Percentiles rank a stretch among this genome's conserved stretches.
Evolutionary conservation across 2,888 invertebrate genomes (phyloP).

Genomic region (Exocentrus adspersus): DNA sequence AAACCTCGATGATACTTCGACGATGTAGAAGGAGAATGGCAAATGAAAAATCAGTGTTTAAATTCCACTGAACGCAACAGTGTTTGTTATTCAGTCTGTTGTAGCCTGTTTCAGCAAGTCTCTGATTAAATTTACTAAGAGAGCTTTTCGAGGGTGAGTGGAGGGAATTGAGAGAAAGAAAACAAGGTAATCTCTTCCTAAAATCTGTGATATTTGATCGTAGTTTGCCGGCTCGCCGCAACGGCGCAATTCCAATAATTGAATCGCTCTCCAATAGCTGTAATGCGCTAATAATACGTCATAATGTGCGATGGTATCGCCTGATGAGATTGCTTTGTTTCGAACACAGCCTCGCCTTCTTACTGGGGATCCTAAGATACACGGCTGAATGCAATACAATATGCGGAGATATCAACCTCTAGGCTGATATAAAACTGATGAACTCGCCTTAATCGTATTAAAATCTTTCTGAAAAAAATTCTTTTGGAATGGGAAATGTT

Average conservation of each 20-base stretch:
- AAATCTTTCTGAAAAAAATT: constrained; percentile 7
- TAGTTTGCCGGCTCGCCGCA: constrained; percentile 61
- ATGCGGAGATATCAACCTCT: constrained; percentile 44
- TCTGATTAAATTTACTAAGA: constrained; percentile 46
- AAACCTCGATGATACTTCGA: neutral
- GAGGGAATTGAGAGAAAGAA: constrained; percentile 43
- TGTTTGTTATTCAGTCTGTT: constrained; percentile 38
- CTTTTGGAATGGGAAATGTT: neutral
- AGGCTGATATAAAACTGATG: constrained; percentile 24
- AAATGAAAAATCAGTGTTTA: constrained; percentile 17
- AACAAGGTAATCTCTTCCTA: constrained; percentile 47
- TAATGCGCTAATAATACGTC: constrained; percentile 67
- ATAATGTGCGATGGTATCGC: constrained; percentile 65
- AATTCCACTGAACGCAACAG: constrained; percentile 20
- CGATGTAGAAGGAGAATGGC: neutral
- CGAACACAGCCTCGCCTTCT: constrained; percentile 43
- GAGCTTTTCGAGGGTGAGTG: constrained; percentile 35
- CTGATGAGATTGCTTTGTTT: constrained; percentile 66
- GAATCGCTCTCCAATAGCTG: constrained; percentile 66
- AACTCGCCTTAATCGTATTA: constrained; percentile 20
- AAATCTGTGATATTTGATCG: constrained; percentile 59
- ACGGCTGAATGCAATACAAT: constrained; percentile 62
- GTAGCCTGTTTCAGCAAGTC: constrained; percentile 38
- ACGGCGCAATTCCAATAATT: constrained; percentile 65
- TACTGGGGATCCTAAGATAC: constrained; percentile 51